Percentiles rank a stretch among this genome's conserved stretches.
Conservation (phyloP, 1,140 invertebrate genomes). For the Batillaria attramentaria region DNA sequence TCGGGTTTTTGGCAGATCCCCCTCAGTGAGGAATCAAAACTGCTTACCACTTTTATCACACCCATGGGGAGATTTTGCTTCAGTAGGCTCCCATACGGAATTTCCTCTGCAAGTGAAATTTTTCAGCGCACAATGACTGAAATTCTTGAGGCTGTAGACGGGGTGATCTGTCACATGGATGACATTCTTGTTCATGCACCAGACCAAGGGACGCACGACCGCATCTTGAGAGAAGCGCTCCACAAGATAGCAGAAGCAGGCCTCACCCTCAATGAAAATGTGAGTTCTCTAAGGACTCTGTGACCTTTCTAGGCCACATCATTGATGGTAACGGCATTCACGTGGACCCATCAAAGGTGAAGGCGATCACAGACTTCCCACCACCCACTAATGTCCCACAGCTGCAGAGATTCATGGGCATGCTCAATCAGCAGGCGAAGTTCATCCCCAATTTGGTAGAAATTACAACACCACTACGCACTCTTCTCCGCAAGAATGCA, state of each 20-base stretch:
- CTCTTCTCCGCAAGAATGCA: constrained; percentile 35
- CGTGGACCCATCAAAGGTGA: constrained; percentile 63
- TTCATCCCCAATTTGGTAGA: constrained; percentile 32
- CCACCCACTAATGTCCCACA: constrained; percentile 50
- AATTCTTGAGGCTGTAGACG: constrained; percentile 33
- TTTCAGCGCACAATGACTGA: constrained; percentile 42
- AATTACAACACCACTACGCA: constrained; percentile 29
- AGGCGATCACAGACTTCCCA: constrained; percentile 48
- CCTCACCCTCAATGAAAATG: constrained; percentile 56
- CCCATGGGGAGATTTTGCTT: constrained; percentile 70
- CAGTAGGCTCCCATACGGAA: constrained; percentile 69
- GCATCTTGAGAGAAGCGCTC: constrained; percentile 46
- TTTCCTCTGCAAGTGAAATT: constrained; percentile 49
- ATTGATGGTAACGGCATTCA: constrained; percentile 34
- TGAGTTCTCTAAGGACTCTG: not conserved
- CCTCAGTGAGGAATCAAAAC: constrained; percentile 18
- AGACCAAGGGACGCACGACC: constrained; percentile 45
- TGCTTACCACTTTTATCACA: constrained; percentile 49
- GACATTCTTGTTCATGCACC: constrained; percentile 53
- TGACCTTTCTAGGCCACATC: constrained; percentile 39
- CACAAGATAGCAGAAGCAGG: constrained; percentile 43
- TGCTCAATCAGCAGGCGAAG: constrained; percentile 37
- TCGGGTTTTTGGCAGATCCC: constrained; percentile 41
- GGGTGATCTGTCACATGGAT: constrained; percentile 44
- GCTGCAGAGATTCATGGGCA: constrained; percentile 26